phyloP scores from a whole-genome alignment of 2,888 invertebrate species.

The Himalopsyche tibetana region DNA sequence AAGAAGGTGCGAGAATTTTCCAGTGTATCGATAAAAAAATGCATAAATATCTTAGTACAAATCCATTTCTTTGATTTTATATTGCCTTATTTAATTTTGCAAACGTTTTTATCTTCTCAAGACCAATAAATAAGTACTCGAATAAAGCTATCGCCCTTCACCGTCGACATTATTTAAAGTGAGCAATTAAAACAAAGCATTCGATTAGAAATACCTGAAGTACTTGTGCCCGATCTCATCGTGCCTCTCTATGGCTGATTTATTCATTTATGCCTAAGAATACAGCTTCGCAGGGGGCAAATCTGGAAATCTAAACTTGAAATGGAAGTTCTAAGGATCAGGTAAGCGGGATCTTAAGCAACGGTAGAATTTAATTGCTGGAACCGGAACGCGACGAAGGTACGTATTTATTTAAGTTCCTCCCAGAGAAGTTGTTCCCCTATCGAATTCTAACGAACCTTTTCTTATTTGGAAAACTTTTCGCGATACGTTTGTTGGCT shows the following conservation, averaged over 20 bases:
- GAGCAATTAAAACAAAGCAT: slow-evolving; percentile 45
- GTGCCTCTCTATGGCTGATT: slow-evolving; percentile 60
- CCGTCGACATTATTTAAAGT: neutral
- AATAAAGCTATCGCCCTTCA: slow-evolving; percentile 25
- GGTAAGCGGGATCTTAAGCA: slow-evolving; percentile 57
- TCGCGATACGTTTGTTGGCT: slow-evolving; percentile 62
- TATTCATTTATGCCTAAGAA: slow-evolving; percentile 64
- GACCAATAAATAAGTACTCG: neutral
- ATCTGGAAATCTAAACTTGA: slow-evolving; percentile 57
- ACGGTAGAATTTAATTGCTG: slow-evolving; percentile 65
- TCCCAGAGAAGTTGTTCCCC: slow-evolving; percentile 57
- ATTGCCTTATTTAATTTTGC: no score
- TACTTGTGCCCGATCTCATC: slow-evolving; percentile 46
- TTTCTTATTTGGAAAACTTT: slow-evolving; percentile 64
- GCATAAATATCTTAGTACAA: no score
- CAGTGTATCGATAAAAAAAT: no score
- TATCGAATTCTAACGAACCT: slow-evolving; percentile 64
- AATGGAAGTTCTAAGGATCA: slow-evolving; percentile 58
- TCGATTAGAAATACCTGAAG: slow-evolving; percentile 1
- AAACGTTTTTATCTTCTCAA: no score
- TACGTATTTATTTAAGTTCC: slow-evolving; percentile 63
- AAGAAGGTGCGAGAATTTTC: no score
- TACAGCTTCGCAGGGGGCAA: slow-evolving; percentile 48
- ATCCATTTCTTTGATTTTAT: no score
- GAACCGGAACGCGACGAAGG: slow-evolving; percentile 59